Conservation (phyloP, 2,888 invertebrate genomes). For the Exocentrus adspersus region DNA sequence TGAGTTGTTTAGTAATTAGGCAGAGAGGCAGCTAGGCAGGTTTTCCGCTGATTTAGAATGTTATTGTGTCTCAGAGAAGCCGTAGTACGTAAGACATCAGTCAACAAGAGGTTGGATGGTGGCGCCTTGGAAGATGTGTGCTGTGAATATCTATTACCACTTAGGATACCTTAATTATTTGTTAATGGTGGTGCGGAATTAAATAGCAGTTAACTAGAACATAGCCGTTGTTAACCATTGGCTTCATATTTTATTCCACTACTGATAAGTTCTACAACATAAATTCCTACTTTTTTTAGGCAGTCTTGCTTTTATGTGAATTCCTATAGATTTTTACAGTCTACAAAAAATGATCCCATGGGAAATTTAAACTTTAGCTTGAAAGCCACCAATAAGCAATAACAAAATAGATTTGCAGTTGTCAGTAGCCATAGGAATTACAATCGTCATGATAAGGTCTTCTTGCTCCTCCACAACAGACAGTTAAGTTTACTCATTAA, state of each 20-base stretch:
- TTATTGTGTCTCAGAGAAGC: conserved; percentile 48
- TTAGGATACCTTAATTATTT: conserved; percentile 48
- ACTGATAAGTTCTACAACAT: background rate
- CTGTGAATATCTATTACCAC: conserved; percentile 42
- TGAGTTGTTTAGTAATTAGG: conserved; percentile 44
- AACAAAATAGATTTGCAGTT: too few relatives aligned
- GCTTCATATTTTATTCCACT: background rate
- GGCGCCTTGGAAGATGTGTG: conserved; percentile 50
- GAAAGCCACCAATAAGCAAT: too few relatives aligned
- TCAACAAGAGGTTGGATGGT: conserved; percentile 41
- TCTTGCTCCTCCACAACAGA: too few relatives aligned
- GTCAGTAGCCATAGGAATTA: too few relatives aligned
- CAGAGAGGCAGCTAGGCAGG: conserved; percentile 43
- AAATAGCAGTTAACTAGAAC: background rate
- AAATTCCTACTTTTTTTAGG: too few relatives aligned
- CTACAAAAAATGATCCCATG: too few relatives aligned
- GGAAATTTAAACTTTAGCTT: too few relatives aligned
- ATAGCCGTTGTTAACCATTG: background rate
- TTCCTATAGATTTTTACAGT: too few relatives aligned
- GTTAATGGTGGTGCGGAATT: conserved; percentile 50
- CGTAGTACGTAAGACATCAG: conserved; percentile 41
- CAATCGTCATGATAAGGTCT: too few relatives aligned
- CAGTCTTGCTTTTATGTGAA: too few relatives aligned
- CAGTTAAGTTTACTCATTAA: too few relatives aligned
- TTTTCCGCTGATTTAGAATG: conserved; percentile 49